A percentile compares a stretch with the other conserved stretches of the same genome.
These are phyloP conservation scores for Heteractis magnifica DNA, from an alignment of 92 coral and sea anemone species.

Conservation along the genomic window DNA sequence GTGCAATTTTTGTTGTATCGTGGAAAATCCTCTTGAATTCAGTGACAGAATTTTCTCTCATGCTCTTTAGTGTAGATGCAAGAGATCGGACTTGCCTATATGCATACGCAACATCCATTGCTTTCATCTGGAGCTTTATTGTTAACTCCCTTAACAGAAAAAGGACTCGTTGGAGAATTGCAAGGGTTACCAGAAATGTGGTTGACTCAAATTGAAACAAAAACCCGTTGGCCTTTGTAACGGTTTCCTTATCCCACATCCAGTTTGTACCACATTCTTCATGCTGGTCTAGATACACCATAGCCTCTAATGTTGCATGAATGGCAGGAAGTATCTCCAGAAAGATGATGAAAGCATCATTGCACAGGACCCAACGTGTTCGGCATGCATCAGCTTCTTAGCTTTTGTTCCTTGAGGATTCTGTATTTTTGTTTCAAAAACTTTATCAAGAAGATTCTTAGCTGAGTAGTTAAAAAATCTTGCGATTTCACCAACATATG, in stretches of 20 bases:
- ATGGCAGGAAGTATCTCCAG: slow-evolving; percentile 36
- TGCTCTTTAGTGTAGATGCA: background rate
- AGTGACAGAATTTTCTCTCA: slow-evolving; percentile 18
- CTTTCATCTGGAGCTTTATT: slow-evolving; percentile 24
- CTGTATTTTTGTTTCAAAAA: slow-evolving; percentile 26
- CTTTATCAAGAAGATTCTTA: slow-evolving; percentile 53
- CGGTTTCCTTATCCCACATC: slow-evolving; percentile 30
- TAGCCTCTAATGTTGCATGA: slow-evolving; percentile 20
- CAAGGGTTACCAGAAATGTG: slow-evolving; percentile 4
- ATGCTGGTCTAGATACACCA: slow-evolving; percentile 16
- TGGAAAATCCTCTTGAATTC: slow-evolving; percentile 16
- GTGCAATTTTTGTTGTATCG: slow-evolving; percentile 21
- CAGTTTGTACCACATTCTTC: slow-evolving; percentile 15
- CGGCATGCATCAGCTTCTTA: slow-evolving; percentile 55
- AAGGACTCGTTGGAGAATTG: slow-evolving; percentile 8
- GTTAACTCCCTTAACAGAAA: no score
- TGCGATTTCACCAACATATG: slow-evolving; percentile 53
- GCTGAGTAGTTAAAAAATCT: slow-evolving; percentile 47
- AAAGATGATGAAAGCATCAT: slow-evolving; percentile 62
- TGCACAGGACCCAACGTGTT: slow-evolving; percentile 59
- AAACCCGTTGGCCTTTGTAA: slow-evolving; percentile 30
- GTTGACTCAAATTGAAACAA: slow-evolving; percentile 12
- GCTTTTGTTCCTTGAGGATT: slow-evolving; percentile 35
- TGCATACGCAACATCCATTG: slow-evolving; percentile 18
- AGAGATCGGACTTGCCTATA: background rate